These are phyloP conservation scores for Pachypanchax playfairii DNA, from an alignment of 2,113 vertebrate species.

Conservation along the genomic window DNA sequence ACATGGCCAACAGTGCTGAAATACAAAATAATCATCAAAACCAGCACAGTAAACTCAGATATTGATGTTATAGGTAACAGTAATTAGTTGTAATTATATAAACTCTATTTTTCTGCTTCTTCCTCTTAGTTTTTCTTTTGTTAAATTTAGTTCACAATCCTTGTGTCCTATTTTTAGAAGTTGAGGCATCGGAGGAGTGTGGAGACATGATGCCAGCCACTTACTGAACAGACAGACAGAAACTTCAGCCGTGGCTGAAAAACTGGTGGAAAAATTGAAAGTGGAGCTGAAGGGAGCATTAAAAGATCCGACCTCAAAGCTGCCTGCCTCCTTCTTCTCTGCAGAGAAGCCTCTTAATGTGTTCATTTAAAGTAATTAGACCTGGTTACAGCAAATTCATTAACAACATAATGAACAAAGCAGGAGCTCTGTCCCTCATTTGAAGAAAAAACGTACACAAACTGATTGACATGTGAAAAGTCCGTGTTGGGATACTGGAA, in stretches of 20 bases:
- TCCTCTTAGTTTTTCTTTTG: conserved; percentile 36
- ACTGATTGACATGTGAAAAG: conserved; percentile 32
- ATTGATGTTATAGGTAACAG: conserved; percentile 8
- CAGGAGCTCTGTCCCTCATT: conserved; percentile 23
- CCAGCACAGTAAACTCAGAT: neutral
- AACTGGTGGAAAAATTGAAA: conserved; percentile 55
- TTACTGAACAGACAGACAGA: conserved; percentile 43
- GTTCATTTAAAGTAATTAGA: conserved; percentile 52
- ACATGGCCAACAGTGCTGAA: conserved; percentile 49
- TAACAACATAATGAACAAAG: conserved; percentile 55
- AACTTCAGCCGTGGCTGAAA: conserved; percentile 51
- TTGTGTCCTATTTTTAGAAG: conserved; percentile 77
- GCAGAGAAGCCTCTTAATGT: conserved; percentile 36
- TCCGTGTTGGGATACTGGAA: conserved; percentile 27
- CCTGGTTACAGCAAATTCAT: conserved; percentile 53
- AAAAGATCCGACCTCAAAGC: conserved; percentile 36
- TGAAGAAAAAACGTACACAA: too few species aligned
- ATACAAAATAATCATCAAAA: conserved; percentile 32
- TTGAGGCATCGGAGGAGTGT: conserved; percentile 63
- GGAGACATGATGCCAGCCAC: conserved; percentile 59
- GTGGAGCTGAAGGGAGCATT: conserved; percentile 52
- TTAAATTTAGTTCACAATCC: conserved; percentile 64
- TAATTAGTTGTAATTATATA: conserved; percentile 4
- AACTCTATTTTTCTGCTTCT: conserved; percentile 24
- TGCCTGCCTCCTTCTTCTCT: conserved; percentile 10